A percentile compares a stretch with the other conserved stretches of the same genome.
These are phyloP conservation scores for Psammodynastes pulverulentus DNA, from an alignment of 2,113 vertebrate species.

Conservation along the genomic window DNA sequence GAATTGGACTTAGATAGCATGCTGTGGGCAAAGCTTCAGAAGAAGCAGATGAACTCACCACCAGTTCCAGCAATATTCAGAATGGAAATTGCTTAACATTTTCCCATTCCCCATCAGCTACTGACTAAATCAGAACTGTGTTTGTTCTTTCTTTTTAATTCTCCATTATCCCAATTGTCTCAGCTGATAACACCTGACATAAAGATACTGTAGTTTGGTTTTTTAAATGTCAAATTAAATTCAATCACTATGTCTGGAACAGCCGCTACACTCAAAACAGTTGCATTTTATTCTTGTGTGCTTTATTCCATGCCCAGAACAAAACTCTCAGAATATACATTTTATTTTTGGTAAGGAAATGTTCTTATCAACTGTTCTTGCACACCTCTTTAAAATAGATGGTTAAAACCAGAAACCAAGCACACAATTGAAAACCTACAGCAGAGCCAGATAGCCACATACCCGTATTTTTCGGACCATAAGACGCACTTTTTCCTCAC, in stretches of 20 bases:
- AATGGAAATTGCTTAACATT: neutral
- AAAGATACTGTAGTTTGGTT: neutral
- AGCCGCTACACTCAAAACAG: neutral
- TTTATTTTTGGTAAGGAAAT: neutral
- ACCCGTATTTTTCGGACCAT: too few relatives aligned
- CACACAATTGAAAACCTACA: neutral
- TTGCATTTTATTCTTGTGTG: neutral
- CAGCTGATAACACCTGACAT: neutral
- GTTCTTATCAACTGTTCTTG: neutral
- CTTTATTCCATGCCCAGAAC: neutral
- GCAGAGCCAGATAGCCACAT: neutral
- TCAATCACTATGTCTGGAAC: neutral
- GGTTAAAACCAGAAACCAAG: neutral
- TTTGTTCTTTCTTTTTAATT: neutral
- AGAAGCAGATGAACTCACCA: neutral
- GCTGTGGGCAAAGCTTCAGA: neutral
- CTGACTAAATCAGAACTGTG: neutral
- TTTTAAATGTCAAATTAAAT: neutral
- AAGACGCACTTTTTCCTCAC: too few relatives aligned
- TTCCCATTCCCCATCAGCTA: neutral
- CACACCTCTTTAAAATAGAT: neutral
- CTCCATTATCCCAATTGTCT: neutral
- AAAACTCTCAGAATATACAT: neutral
- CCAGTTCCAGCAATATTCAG: neutral
- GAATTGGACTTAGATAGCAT: neutral